Base-by-base conservation (phyloP, 2,113 vertebrate species). In the Raja brachyura region DNA sequence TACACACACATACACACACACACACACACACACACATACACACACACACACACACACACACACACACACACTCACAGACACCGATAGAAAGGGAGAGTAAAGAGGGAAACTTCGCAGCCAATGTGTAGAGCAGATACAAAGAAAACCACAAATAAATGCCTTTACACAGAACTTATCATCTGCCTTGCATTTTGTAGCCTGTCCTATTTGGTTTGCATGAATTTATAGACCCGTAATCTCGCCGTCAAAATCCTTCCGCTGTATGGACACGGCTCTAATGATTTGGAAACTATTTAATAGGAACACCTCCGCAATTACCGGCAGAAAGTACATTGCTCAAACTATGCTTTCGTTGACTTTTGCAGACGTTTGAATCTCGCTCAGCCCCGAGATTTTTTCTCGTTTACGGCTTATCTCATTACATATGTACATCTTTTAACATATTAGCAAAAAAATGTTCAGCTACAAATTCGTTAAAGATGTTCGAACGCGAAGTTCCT, bases 381-480 rank as follows among this genome's bases (percentile, higher is more conserved):
- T 31, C 33, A 78, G 7, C 11, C 39, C 3, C 39, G 39, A 48
- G n/a, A 39, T 79, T 79, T 18, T 3, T 48, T 22, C 90, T 13
- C 11, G 25, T 73, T 92, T 54, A 28, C 73, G 90, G 22, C 39
- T 48, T 20, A 92, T 66, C 8, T 39, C n/a, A 22, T 90, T 90
- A 48, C 63, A 90, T 70, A 92, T 54, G 54, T 16, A 74, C 68
- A 54, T 10, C 3, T 54, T 74, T 22, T 70, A 73, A 90, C 18
- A 73, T 92, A 48, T 92, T 54, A 73, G 66, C 33, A 92, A 25
- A 48, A 48, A 92, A 73, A 54, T 0, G n/a, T 73, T 22, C 66
- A 73, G 33, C 20, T 54, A 73, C 90, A 92, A 92, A 74, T 74
- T 90, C 68, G 86, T 90, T 90, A 90, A 90, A 68, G 90, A 92